Evolutionary conservation across 1,140 invertebrate species (phyloP), one percentile per base, ranked within the genome.

Genomic region (Batillaria attramentaria): DNA sequence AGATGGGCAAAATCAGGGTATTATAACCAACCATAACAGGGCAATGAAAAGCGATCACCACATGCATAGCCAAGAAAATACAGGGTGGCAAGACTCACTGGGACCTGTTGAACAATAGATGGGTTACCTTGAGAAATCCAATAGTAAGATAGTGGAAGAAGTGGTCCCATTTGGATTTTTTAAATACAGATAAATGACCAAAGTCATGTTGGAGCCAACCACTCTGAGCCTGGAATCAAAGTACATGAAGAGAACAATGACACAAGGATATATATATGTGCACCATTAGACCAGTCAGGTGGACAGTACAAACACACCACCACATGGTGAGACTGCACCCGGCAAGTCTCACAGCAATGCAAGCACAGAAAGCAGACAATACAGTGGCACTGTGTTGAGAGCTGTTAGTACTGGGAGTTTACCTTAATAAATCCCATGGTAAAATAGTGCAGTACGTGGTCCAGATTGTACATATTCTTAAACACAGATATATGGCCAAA

Each of bases 141-240:
- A 88, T 84, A 39, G 81, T 75, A 57, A 89, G 83, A 68, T 84
- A 82, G 76, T 91, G 90, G n/a, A 86, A 79, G 41, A 85, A 77
- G 72, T 87, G 86, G 78, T 91, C 88, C 37, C 81, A 60, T 42
- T 75, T 75, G 28, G 80, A 84, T 18, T 81, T 84, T 76, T 83
- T 82, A 77, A 90, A 89, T 13, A 90, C 87, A 28, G 88, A 89
- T 37, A 89, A 80, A 83, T 91, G 90, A n/a, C 90, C 90, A 82
- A 87, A 90, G 78, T 91, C 90, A 85, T 92, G 91, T 78, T 92
- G 91, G 37, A 87, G 70, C 91, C 91, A 92, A 35, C 89, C 87
- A 42, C 82, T 72, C 81, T 92, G 91, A 31, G 83, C 84, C 89
- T 91, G 78, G 13, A 84, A 85, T 54, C 69, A 82, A 57, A 50